These are phyloP conservation scores for Halisarca cf. caerulea DNA, from an alignment of 37 sponge, comb jelly and placozoan species.

Conservation along the genomic window DNA sequence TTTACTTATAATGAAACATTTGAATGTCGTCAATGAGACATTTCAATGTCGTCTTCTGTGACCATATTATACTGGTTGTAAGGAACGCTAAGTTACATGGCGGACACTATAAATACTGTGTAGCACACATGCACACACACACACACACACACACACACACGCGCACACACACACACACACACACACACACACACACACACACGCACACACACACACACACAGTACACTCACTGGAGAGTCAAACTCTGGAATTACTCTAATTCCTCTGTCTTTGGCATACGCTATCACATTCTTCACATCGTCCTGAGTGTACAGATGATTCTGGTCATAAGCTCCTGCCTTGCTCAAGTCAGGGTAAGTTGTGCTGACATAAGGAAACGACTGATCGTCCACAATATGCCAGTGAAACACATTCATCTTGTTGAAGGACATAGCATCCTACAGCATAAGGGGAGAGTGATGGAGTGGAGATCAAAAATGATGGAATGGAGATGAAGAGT, in stretches of 20 bases:
- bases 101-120: too few species aligned
- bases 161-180: too few species aligned
- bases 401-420: conserved; percentile 96
- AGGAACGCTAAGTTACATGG: too few species aligned
- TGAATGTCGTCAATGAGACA: too few species aligned
- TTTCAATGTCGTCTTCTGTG: too few species aligned
- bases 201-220: not conserved
- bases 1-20: too few species aligned
- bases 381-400: conserved; percentile 96
- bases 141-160: too few species aligned
- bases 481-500: not conserved
- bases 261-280: conserved; percentile 82
- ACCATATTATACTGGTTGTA: too few species aligned
- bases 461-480: not conserved
- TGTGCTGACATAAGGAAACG: conserved; percentile 81
- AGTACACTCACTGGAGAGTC: conserved; percentile 94
- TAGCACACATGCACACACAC: too few species aligned
- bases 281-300: conserved; percentile 71
- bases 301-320: conserved; percentile 76
- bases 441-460: not conserved
- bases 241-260: conserved; percentile 92
- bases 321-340: conserved; percentile 72
- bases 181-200: too few species aligned
- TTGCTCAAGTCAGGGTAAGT: conserved; percentile 73
- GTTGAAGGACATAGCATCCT: conserved; percentile 73